Base-by-base conservation (phyloP, 2,888 invertebrate species). In the Nebria brevicollis region DNA sequence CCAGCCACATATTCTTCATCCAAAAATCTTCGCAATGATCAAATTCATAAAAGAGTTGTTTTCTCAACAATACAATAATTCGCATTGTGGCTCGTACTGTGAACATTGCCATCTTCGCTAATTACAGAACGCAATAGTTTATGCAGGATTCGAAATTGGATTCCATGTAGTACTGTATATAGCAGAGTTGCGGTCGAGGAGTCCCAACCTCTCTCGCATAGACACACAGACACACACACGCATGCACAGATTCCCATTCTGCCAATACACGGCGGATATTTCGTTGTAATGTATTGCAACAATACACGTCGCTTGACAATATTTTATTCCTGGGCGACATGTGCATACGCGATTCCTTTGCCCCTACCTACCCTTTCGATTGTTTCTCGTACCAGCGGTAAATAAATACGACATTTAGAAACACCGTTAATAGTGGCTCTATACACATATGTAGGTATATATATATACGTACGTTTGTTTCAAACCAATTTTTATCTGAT, bases 121-220 rank as follows among this genome's bases (percentile, higher is more conserved):
- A 80, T 80, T 80, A 80, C 80, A 72, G 64, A 15, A 70, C 68
- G 70, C 75, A 72, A 80, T 80, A 80, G 80, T 80, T 80, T 80
- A 80, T 80, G 80, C 80, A 80, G 80, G 72, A 80, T 80, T 80
- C 72, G 75, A 75, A 80, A 80, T 80, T 80, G 80, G 80, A 80
- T 80, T 80, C 75, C 79, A 70, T 54, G 79, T 66, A 43, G 34
- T 68, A 20, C 20, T 20, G 20, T 20, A 20, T 20, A 20, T 20
- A 20, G 20, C 20, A 75, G 74, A 75, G 79, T 79, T 79, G 79
- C 79, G 79, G 79, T 79, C 68, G 72, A 34, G 34, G 34, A 34
- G 34, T 34, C 5, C 34, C 34, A 4, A 34, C 5, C 34, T 34
- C 34, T 34, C 34, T 34, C 34, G 34, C 34, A 20, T 20, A 20